phyloP scores from a whole-genome alignment of 2,113 vertebrate genomes.

The Lepisosteus oculatus region DNA sequence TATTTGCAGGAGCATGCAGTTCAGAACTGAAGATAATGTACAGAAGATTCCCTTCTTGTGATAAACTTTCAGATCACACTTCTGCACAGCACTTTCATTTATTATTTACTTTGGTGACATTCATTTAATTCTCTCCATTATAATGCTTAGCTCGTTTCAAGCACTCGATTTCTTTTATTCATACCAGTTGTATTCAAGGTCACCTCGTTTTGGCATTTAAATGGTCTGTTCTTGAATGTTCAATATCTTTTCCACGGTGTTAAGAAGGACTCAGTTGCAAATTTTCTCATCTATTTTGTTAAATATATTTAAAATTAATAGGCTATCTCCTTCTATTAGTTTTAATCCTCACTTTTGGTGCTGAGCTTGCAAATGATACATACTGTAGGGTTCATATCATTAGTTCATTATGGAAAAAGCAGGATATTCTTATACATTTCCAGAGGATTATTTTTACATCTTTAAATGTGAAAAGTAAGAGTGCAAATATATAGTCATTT shows the following conservation, averaged over 20 bases:
- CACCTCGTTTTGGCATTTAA: slow-evolving; percentile 26
- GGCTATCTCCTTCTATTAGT: background rate
- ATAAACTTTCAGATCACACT: slow-evolving; percentile 10
- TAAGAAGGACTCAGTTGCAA: background rate
- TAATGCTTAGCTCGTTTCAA: slow-evolving; percentile 11
- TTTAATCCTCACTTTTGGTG: no score
- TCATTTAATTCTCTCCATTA: slow-evolving; percentile 12
- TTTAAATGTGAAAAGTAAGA: no score
- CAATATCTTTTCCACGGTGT: background rate
- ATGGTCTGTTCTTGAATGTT: slow-evolving; percentile 13
- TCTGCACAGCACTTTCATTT: slow-evolving; percentile 2
- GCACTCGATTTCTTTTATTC: background rate
- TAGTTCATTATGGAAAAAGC: no score
- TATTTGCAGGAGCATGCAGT: no score
- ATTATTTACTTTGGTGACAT: slow-evolving; percentile 16
- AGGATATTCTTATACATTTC: no score
- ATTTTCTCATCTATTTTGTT: background rate
- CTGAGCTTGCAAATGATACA: no score
- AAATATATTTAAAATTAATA: slow-evolving; percentile 14
- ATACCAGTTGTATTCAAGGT: slow-evolving; percentile 33
- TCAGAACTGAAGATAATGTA: background rate
- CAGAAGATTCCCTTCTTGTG: background rate
- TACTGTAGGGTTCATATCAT: no score
- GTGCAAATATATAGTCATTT: slow-evolving; percentile 32
- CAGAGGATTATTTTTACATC: no score